phyloP scores from a whole-genome alignment of 2,888 invertebrate genomes.

The Pristionchus entomophagus region DNA sequence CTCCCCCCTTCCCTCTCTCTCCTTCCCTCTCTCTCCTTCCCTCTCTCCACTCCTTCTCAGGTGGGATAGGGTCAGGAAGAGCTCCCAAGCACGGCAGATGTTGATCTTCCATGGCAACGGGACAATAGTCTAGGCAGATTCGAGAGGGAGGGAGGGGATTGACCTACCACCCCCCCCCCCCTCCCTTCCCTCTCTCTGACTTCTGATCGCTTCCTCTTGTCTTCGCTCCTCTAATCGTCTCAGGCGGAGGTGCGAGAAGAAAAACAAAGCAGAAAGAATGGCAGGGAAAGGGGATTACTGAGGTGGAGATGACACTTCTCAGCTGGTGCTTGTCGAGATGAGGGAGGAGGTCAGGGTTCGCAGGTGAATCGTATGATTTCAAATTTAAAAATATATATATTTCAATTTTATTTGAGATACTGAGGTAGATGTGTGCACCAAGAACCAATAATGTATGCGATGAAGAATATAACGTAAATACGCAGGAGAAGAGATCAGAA shows the following conservation, averaged over 20 bases:
- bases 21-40: too few relatives aligned
- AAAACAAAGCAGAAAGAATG: not conserved
- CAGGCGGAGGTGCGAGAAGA: not conserved
- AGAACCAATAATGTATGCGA: too few relatives aligned
- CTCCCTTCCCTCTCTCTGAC: not conserved
- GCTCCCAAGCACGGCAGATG: not conserved
- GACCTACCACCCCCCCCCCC: not conserved
- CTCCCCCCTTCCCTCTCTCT: too few relatives aligned
- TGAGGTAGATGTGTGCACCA: too few relatives aligned
- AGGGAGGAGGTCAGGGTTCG: not conserved
- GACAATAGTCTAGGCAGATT: too few relatives aligned
- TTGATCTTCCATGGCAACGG: slow-evolving; percentile 8
- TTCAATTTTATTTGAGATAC: too few relatives aligned
- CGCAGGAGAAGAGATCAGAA: too few relatives aligned
- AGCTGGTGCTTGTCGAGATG: not conserved
- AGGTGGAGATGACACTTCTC: not conserved
- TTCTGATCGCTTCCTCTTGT: too few relatives aligned
- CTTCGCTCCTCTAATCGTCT: slow-evolving; percentile 26
- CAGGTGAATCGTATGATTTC: too few relatives aligned
- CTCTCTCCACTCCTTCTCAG: too few relatives aligned
- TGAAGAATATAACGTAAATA: too few relatives aligned
- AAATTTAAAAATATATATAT: too few relatives aligned
- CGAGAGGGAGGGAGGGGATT: not conserved
- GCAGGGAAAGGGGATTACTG: slow-evolving; percentile 19
- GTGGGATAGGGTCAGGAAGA: not conserved